Conservation (phyloP, 2,888 invertebrate species). For the Chrysina gloriosa region DNA sequence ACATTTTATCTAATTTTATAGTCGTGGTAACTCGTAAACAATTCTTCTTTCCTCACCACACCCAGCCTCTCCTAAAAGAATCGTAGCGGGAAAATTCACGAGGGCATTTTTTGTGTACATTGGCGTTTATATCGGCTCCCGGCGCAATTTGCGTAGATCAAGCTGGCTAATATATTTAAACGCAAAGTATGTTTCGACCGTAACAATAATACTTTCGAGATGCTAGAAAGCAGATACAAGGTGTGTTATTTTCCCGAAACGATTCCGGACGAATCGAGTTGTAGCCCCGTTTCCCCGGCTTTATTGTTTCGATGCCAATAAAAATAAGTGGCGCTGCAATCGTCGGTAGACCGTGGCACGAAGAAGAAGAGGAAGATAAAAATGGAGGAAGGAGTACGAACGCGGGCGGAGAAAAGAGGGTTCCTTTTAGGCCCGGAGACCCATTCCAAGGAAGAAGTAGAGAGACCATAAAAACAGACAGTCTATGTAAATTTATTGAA, state of each 20-base stretch:
- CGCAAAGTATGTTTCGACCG: slow-evolving; percentile 13
- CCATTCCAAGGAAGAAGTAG: neutral
- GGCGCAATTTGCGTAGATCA: slow-evolving; percentile 19
- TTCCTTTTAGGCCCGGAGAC: neutral
- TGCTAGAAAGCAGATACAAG: slow-evolving; percentile 21
- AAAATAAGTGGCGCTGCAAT: slow-evolving; percentile 32
- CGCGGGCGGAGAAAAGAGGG: too few relatives aligned
- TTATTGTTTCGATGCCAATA: slow-evolving; percentile 37
- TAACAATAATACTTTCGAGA: slow-evolving; percentile 23
- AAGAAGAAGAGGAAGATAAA: neutral
- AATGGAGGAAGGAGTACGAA: too few relatives aligned
- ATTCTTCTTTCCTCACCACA: too few relatives aligned
- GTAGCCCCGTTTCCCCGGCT: slow-evolving; percentile 26
- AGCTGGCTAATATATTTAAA: slow-evolving; percentile 33
- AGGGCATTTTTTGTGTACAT: neutral
- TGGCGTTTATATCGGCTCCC: slow-evolving; percentile 12
- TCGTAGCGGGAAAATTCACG: neutral
- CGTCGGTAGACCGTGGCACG: neutral
- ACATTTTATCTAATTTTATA: too few relatives aligned
- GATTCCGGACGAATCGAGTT: slow-evolving; percentile 25
- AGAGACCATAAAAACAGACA: slow-evolving; percentile 30
- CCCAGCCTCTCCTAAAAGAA: too few relatives aligned
- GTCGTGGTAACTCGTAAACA: too few relatives aligned
- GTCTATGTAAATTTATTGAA: slow-evolving; percentile 60
- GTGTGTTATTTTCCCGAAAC: slow-evolving; percentile 32